Evolutionary conservation across 2,888 invertebrate genomes (phyloP).

Genomic region (Lochmaea crataegi): DNA sequence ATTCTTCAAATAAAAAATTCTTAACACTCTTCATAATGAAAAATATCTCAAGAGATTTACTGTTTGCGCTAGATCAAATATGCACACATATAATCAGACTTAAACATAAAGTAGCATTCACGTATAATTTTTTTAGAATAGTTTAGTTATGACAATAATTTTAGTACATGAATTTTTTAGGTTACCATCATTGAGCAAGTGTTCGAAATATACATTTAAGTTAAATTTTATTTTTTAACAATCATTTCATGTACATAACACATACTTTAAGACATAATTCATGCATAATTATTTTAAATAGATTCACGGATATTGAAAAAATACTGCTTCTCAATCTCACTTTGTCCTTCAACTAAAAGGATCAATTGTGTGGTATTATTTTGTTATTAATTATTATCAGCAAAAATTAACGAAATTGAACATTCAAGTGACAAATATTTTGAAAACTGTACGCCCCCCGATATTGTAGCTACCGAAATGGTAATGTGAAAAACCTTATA

Average conservation of each 20-base stretch:
- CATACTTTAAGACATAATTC: neutral
- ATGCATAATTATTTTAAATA: conserved; percentile 5
- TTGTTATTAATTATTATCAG: too few relatives aligned
- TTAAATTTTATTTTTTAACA: neutral
- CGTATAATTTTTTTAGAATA: neutral
- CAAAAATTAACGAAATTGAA: too few relatives aligned
- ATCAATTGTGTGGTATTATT: too few relatives aligned
- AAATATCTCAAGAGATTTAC: neutral
- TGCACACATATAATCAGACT: conserved; percentile 3
- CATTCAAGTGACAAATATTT: too few relatives aligned
- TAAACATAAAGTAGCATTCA: conserved; percentile 4
- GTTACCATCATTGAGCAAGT: neutral
- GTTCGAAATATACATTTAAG: neutral
- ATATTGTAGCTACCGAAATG: too few relatives aligned
- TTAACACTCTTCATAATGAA: too few relatives aligned
- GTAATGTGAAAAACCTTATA: too few relatives aligned
- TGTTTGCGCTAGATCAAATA: neutral
- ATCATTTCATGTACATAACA: neutral
- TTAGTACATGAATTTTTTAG: neutral
- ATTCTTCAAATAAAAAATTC: too few relatives aligned
- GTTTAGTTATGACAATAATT: neutral
- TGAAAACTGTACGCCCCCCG: too few relatives aligned
- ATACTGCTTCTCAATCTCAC: too few relatives aligned
- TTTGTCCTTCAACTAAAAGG: too few relatives aligned
- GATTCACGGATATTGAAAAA: too few relatives aligned